phyloP scores from a whole-genome alignment of 2,888 invertebrate genomes.

The Serripes groenlandicus region DNA sequence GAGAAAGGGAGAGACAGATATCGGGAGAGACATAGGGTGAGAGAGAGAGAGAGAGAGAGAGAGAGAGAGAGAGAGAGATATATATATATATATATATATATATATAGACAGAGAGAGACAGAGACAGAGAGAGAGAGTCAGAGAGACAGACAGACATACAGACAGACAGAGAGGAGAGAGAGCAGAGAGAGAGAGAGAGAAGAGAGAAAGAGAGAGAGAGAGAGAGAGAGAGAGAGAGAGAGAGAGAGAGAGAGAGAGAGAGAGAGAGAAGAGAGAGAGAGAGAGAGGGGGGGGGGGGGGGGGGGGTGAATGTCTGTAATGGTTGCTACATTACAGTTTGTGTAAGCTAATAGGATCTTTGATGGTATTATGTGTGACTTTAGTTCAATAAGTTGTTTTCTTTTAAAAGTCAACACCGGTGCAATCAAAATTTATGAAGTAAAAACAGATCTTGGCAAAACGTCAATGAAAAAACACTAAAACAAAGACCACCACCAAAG shows the following conservation, averaged over 20 bases:
- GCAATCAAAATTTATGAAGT: no score
- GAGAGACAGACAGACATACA: background rate
- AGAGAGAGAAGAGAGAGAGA: background rate
- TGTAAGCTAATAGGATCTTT: no score
- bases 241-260: background rate
- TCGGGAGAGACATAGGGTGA: slow-evolving; percentile 13
- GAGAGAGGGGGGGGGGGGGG: no score
- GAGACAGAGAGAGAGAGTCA: background rate
- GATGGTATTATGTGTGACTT: no score
- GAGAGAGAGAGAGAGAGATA: background rate
- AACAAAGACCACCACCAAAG: no score
- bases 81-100: background rate
- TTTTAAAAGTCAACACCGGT: no score
- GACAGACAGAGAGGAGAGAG: background rate
- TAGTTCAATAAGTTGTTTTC: no score
- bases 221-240: background rate
- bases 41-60: slow-evolving; percentile 11
- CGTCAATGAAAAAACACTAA: no score
- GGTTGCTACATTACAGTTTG: no score
- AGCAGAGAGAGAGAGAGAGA: background rate
- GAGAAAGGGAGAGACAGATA: slow-evolving; percentile 29
- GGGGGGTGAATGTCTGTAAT: no score
- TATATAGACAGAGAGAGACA: background rate
- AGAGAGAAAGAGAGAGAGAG: background rate
- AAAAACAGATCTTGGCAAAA: no score